Conservation (phyloP, 2,888 invertebrate species). For the Cremastobaeus sp. region DNA sequence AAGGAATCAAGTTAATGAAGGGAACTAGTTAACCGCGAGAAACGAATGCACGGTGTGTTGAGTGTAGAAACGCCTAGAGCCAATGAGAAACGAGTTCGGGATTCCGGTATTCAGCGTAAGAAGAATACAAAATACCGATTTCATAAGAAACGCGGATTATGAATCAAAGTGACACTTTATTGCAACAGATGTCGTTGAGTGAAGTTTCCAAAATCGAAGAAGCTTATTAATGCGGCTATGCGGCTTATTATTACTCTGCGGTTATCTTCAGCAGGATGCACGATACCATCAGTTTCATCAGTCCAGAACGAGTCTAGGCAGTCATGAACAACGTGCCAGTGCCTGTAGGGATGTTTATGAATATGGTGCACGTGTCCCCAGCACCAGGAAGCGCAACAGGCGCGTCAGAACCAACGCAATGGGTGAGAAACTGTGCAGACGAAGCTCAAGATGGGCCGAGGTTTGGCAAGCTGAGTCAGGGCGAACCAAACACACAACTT, state of each 20-base stretch:
- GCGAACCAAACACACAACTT: slow-evolving; percentile 86
- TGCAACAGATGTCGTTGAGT: too few species aligned
- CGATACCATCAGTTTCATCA: slow-evolving; percentile 96
- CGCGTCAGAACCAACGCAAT: slow-evolving; percentile 79
- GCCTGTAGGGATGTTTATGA: slow-evolving; percentile 96
- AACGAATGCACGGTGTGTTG: too few species aligned
- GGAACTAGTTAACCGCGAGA: too few species aligned
- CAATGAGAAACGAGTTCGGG: too few species aligned
- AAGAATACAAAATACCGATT: too few species aligned
- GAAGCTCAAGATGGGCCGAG: slow-evolving; percentile 70
- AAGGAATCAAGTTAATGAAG: too few species aligned
- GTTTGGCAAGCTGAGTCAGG: slow-evolving; percentile 80
- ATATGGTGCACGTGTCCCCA: slow-evolving; percentile 90
- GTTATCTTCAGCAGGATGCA: slow-evolving; percentile 85
- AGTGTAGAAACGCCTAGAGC: too few species aligned
- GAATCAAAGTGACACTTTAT: too few species aligned
- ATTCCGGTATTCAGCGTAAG: too few species aligned
- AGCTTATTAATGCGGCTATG: slow-evolving; percentile 94
- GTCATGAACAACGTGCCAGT: slow-evolving; percentile 91
- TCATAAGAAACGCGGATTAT: too few species aligned
- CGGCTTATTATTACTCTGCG: too few species aligned
- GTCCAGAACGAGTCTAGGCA: slow-evolving; percentile 88
- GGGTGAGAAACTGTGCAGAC: slow-evolving; percentile 65
- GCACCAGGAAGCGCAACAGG: slow-evolving; percentile 84
- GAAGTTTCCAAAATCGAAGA: slow-evolving; percentile 98